These are phyloP conservation scores for Orthonyx spaldingii DNA, from an alignment of 2,113 vertebrate genomes.

Conservation along the genomic window DNA sequence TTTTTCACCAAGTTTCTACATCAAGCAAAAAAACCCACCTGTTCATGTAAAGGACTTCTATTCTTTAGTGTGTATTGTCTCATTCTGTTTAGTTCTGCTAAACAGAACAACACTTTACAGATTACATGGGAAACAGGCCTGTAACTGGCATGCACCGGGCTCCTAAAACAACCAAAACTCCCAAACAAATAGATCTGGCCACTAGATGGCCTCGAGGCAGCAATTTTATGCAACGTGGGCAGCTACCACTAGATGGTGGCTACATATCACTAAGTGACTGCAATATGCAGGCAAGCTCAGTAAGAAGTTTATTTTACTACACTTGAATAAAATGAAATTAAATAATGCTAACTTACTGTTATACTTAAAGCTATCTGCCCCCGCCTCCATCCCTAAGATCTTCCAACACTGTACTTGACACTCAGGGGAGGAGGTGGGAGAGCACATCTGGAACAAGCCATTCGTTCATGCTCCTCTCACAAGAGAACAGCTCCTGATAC, in stretches of 20 bases:
- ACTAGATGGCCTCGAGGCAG: not conserved
- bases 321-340: not conserved
- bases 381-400: accelerated
- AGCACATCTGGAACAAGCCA: not conserved
- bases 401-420: accelerated
- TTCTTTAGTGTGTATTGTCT: not conserved
- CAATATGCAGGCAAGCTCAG: not conserved
- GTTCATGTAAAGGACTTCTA: not conserved
- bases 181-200: not conserved
- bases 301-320: not conserved
- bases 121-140: not conserved
- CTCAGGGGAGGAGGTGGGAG: not conserved
- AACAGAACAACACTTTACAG: not conserved
- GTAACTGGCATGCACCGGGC: not conserved
- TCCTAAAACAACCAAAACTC: not conserved
- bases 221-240: constrained; percentile 11
- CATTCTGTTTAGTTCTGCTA: not conserved
- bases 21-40: not conserved
- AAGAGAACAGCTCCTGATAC: not conserved
- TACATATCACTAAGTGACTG: not conserved
- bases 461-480: not conserved
- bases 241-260: constrained; percentile 69
- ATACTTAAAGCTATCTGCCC: not conserved
- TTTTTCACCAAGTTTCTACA: not conserved
- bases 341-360: not conserved